These are phyloP conservation scores for Masticophis lateralis DNA, from an alignment of 2,797 vertebrate species.

Conservation along the genomic window DNA sequence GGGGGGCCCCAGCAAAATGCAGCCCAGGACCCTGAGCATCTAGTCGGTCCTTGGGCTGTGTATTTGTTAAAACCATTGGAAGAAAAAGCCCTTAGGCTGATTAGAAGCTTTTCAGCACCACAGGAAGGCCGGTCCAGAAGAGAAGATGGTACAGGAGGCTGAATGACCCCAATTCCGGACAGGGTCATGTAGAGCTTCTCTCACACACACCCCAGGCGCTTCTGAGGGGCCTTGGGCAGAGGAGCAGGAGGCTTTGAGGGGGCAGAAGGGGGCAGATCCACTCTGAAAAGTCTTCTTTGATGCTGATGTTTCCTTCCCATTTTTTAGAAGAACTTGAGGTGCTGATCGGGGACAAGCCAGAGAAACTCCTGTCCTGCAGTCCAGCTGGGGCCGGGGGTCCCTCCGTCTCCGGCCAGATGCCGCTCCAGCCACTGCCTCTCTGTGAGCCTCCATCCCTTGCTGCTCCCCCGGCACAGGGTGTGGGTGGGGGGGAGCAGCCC, in stretches of 20 bases:
- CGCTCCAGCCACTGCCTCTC: constrained; percentile 41
- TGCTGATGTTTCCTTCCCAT: constrained; percentile 6
- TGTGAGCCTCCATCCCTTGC: constrained; percentile 52
- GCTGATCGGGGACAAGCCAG: constrained; percentile 83
- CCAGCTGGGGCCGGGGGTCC: constrained; percentile 50
- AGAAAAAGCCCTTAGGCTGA: neutral
- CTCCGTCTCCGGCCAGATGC: constrained; percentile 62
- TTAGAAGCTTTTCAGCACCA: neutral
- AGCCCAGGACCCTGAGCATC: neutral
- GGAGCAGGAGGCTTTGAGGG: neutral
- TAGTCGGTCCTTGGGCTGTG: neutral
- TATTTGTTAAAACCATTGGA: neutral
- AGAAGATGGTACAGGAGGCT: fast-evolving
- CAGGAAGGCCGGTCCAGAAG: neutral
- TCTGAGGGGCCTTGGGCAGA: neutral
- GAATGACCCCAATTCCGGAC: neutral
- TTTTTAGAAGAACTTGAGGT: constrained; percentile 87
- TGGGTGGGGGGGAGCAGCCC: neutral
- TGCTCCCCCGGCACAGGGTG: constrained; percentile 53
- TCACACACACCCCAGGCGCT: neutral
- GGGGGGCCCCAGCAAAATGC: neutral
- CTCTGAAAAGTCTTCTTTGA: fast-evolving
- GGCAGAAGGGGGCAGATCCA: neutral
- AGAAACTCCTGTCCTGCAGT: constrained; percentile 72
- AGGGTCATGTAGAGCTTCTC: neutral